These are phyloP conservation scores for Xestia xanthographa DNA, from an alignment of 2,888 invertebrate species.

Conservation along the genomic window DNA sequence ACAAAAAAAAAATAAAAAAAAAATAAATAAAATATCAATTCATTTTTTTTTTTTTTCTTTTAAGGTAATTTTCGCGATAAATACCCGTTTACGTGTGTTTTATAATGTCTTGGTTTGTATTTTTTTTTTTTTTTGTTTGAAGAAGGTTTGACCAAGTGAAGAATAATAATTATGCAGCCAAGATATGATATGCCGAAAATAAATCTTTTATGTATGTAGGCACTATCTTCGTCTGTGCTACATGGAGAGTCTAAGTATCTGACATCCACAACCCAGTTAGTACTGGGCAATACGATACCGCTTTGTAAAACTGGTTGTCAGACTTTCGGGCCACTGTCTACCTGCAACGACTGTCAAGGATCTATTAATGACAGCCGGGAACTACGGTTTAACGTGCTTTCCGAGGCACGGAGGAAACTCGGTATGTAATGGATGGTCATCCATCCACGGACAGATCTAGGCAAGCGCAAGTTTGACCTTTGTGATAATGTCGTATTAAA, in stretches of 20 bases:
- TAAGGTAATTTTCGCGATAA: too few relatives aligned
- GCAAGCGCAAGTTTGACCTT: too few relatives aligned
- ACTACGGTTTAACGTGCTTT: neutral
- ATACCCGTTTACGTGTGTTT: too few relatives aligned
- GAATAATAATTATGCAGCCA: neutral
- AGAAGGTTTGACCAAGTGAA: neutral
- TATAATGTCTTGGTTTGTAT: too few relatives aligned
- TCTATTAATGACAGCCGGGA: neutral
- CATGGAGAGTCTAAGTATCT: neutral
- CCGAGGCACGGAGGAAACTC: neutral
- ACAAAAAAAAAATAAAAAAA: too few relatives aligned
- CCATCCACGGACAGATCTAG: neutral
- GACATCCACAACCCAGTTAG: neutral
- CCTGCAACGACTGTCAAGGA: neutral
- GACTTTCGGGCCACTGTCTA: neutral
- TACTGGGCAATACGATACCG: neutral
- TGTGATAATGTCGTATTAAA: neutral
- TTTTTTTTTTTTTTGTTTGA: neutral
- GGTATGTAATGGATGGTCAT: neutral
- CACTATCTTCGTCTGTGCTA: neutral
- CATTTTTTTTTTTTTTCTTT: too few relatives aligned
- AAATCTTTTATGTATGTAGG: neutral
- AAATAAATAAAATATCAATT: too few relatives aligned
- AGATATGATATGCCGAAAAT: too few relatives aligned
- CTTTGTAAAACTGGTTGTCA: neutral